Percentiles rank a stretch among this genome's conserved stretches.
These are phyloP conservation scores for Leptinotarsa defecta DNA, from an alignment of 1,140 invertebrate species.

Conservation along the genomic window DNA sequence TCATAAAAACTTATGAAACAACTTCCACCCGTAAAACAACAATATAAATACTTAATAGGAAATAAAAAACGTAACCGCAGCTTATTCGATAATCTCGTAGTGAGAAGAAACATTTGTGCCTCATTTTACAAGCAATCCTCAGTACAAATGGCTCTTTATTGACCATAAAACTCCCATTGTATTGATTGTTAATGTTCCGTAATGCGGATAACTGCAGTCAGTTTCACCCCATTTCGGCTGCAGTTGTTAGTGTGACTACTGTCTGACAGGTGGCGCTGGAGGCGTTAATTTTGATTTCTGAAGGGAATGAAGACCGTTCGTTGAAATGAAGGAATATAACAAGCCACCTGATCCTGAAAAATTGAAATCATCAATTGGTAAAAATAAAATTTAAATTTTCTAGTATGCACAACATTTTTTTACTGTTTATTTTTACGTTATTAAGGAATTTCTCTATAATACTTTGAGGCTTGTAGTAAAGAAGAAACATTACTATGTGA, in stretches of 20 bases:
- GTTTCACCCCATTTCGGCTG: constrained; percentile 2
- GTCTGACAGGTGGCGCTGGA: constrained; percentile 40
- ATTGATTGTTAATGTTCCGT: constrained; percentile 55
- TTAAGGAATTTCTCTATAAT: too few relatives aligned
- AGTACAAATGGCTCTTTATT: constrained; percentile 55
- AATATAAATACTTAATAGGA: constrained; percentile 31
- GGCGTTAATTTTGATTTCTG: background rate
- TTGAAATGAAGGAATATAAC: too few relatives aligned
- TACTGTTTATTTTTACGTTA: too few relatives aligned
- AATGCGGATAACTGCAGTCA: constrained; percentile 40
- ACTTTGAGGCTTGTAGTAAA: too few relatives aligned
- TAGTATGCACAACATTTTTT: too few relatives aligned
- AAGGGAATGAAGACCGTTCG: too few relatives aligned
- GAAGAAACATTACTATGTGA: too few relatives aligned
- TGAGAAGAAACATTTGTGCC: constrained; percentile 53
- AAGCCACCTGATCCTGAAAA: too few relatives aligned
- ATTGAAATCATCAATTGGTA: too few relatives aligned
- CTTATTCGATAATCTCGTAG: constrained; percentile 52
- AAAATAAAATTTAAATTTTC: too few relatives aligned
- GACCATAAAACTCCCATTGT: constrained; percentile 57
- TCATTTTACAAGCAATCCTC: constrained; percentile 54
- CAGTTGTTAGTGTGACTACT: constrained; percentile 40
- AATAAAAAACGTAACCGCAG: constrained; percentile 50
- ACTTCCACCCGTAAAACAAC: background rate
- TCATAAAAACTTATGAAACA: background rate